Percentiles rank a stretch among this genome's conserved stretches.
phyloP scores from a whole-genome alignment of 2,888 invertebrate genomes.

The Orgyia antiqua region DNA sequence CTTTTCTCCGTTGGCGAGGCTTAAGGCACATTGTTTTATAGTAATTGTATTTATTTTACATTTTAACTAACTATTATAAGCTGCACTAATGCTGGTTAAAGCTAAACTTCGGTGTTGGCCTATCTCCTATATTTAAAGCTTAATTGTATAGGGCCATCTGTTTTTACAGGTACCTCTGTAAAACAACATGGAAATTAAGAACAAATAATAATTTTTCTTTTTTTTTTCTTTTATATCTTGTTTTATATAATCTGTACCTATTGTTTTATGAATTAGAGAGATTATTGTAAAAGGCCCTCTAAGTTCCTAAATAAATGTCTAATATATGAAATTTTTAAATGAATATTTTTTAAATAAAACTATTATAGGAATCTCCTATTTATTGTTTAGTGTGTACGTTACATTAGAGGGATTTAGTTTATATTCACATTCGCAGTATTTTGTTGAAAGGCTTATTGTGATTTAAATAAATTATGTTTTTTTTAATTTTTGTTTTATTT shows the following conservation, averaged over 20 bases:
- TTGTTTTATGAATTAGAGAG: slow-evolving; percentile 44
- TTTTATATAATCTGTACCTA: slow-evolving; percentile 36
- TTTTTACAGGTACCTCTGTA: slow-evolving; percentile 71
- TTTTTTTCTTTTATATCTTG: slow-evolving; percentile 32
- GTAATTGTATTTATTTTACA: no score
- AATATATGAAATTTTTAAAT: slow-evolving; percentile 17
- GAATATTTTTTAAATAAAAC: slow-evolving; percentile 21
- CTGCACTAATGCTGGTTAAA: slow-evolving; percentile 21
- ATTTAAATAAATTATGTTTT: slow-evolving; percentile 67
- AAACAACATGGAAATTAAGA: slow-evolving; percentile 54
- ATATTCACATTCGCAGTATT: slow-evolving; percentile 49
- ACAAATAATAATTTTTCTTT: slow-evolving; percentile 42
- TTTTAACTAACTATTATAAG: no score
- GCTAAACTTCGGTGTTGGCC: slow-evolving; percentile 26
- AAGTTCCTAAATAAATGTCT: slow-evolving; percentile 47
- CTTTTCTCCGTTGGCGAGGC: no score
- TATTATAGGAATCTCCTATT: slow-evolving; percentile 62
- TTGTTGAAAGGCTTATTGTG: slow-evolving; percentile 46
- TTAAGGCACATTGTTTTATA: no score
- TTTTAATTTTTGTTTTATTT: slow-evolving; percentile 65
- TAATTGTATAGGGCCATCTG: slow-evolving; percentile 40
- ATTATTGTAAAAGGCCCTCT: slow-evolving; percentile 39
- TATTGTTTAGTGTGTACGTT: slow-evolving; percentile 67
- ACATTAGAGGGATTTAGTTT: slow-evolving; percentile 54
- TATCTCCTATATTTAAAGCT: slow-evolving; percentile 19